A percentile compares a stretch with the other conserved stretches of the same genome.
phyloP scores from a whole-genome alignment of 1,140 invertebrate genomes.

The Hylaeus anthracinus region DNA sequence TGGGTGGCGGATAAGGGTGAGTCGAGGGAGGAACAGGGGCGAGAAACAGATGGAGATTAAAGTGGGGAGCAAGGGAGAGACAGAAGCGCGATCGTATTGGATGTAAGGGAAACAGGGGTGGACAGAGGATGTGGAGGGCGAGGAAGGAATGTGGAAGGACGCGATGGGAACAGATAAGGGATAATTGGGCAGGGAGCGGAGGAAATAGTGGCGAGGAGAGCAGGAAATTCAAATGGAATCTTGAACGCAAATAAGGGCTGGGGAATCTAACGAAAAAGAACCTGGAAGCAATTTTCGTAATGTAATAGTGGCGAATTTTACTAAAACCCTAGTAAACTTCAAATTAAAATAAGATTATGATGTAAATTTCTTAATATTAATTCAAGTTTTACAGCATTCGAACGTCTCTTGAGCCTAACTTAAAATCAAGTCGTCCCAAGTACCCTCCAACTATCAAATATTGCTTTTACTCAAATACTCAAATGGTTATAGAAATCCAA shows the following conservation, averaged over 20 bases:
- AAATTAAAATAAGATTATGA: too few species aligned
- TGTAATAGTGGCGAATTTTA: too few species aligned
- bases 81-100: conserved; percentile 25
- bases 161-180: conserved; percentile 33
- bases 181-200: background rate
- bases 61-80: conserved; percentile 7
- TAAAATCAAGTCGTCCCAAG: too few species aligned
- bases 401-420: too few species aligned
- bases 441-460: too few species aligned
- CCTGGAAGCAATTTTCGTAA: background rate
- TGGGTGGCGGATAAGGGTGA: background rate
- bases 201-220: background rate
- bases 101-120: conserved; percentile 2
- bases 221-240: conserved; percentile 14
- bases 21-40: background rate
- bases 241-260: background rate
- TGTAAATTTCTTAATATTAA: too few species aligned
- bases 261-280: background rate
- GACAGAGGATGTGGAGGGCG: background rate
- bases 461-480: too few species aligned
- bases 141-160: background rate
- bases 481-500: too few species aligned
- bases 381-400: too few species aligned
- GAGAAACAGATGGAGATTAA: conserved; percentile 44
- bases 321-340: too few species aligned